Evolutionary conservation across 23 tunicate species (phyloP), one percentile per base, ranked within the genome.

Genomic region (Halocynthia aurantium): DNA sequence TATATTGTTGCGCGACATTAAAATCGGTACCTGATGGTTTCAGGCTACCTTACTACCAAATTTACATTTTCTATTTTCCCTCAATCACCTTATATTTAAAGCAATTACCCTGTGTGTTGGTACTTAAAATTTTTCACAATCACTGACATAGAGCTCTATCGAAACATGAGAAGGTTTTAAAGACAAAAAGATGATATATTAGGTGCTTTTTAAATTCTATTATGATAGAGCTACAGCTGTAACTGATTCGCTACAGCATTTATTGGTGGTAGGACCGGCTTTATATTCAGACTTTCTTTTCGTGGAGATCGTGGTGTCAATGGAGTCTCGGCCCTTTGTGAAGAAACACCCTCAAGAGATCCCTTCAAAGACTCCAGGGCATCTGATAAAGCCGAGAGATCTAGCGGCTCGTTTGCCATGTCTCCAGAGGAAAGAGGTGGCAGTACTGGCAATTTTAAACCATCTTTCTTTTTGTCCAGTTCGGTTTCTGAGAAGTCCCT

Each of bases 241-340:
- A 31, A 31, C 44, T 31, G 1, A 31, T 31, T 31, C 6, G 82
- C 78, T 50, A 82, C 85, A 76, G 84, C 73, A 11, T 84, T 84
- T 20, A 90, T 90, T 7, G 97, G 83, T 22, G 97, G 97, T 11
- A 90, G 73, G 9, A 90, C 84, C 5, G 97, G 97, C 65, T 90
- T 90, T 12, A 50, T 52, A 77, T 90, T 74, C 60, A 74, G 62
- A 53, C 49, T 50, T 52, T 55, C 78, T 17, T 22, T 10, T 0
- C 70, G 81, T 9, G 57, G 15, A 6, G 76, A 62, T 80, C 96
- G 57, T 52, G 96, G 96, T 6, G 85, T 83, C 69, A 89, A 21
- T 12, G 96, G 96, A 8, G 87, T 84, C 11, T 74, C 61, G 8
- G 84, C 74, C 17, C 85, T 73, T 9, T 88, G 81, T 6, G 96